These are phyloP conservation scores for Brachionus calyciflorus DNA, from an alignment of 1,140 invertebrate species.

Conservation along the genomic window DNA sequence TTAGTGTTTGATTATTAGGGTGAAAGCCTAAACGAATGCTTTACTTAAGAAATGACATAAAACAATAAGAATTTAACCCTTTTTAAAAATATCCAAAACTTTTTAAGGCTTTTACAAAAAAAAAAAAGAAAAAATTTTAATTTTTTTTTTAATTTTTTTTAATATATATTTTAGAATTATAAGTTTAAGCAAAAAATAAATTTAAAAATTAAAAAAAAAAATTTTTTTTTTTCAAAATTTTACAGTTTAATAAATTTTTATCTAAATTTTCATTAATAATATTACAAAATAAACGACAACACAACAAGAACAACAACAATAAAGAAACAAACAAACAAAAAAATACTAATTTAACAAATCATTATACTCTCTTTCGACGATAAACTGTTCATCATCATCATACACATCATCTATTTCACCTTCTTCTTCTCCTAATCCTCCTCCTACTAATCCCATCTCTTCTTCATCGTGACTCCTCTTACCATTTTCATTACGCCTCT, in stretches of 20 bases:
- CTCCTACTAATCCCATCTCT: neutral
- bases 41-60: too few species aligned
- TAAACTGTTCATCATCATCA: constrained; percentile 8
- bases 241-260: neutral
- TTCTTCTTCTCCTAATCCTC: neutral
- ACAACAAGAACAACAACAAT: neutral
- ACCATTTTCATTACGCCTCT: constrained; percentile 5
- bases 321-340: constrained; percentile 11
- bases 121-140: neutral
- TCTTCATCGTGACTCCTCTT: neutral
- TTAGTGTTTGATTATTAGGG: too few species aligned
- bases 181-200: neutral
- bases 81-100: neutral
- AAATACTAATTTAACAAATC: constrained; percentile 13
- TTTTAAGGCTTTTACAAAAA: constrained; percentile 22
- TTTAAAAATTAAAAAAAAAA: neutral
- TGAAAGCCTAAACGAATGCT: too few species aligned
- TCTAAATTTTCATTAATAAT: neutral
- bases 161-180: constrained; percentile 4
- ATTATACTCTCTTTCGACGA: constrained; percentile 12
- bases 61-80: too few species aligned
- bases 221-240: neutral
- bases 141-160: neutral
- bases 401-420: constrained; percentile 33
- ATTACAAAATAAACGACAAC: neutral